Evolutionary conservation across 2,888 invertebrate species (phyloP).

Genomic region (Campoplex nolae): DNA sequence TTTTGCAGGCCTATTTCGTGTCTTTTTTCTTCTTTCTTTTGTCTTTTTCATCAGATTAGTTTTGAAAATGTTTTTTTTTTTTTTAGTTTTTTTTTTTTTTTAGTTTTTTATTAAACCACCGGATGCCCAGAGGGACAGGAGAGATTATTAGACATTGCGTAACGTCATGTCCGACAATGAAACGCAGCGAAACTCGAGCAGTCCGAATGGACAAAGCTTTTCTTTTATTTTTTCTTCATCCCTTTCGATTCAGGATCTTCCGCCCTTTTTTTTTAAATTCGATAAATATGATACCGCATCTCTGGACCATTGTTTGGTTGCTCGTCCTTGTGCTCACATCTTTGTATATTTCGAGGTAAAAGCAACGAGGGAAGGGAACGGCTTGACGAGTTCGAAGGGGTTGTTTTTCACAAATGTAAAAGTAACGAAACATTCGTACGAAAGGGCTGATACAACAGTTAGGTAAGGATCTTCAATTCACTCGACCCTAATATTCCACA

Average conservation of each 20-base stretch:
- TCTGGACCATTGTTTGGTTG: conserved; percentile 27
- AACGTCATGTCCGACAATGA: conserved; percentile 38
- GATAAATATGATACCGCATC: conserved; percentile 36
- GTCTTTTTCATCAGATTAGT: conserved; percentile 24
- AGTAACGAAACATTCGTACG: conserved; percentile 4
- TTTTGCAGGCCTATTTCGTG: conserved; percentile 38
- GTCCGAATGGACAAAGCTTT: conserved; percentile 44
- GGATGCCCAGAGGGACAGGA: conserved; percentile 40
- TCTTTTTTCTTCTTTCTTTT: conserved; percentile 21
- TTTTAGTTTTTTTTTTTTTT: too few species aligned
- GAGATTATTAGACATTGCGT: conserved; percentile 40
- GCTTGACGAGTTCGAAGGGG: conserved; percentile 35
- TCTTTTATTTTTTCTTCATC: conserved; percentile 31
- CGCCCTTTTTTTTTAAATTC: conserved; percentile 14
- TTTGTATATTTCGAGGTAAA: conserved; percentile 37
- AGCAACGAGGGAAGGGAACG: conserved; percentile 47
- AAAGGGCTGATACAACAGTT: conserved; percentile 5
- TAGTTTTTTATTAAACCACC: conserved; percentile 12
- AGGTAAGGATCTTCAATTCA: conserved; percentile 23
- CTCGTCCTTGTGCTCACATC: conserved; percentile 12
- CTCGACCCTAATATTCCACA: background rate
- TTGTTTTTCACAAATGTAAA: conserved; percentile 33
- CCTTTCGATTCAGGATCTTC: background rate
- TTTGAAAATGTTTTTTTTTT: conserved; percentile 21
- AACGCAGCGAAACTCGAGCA: conserved; percentile 57